phyloP scores from a whole-genome alignment of 2,797 vertebrate species.

The Erethizon dorsatum region DNA sequence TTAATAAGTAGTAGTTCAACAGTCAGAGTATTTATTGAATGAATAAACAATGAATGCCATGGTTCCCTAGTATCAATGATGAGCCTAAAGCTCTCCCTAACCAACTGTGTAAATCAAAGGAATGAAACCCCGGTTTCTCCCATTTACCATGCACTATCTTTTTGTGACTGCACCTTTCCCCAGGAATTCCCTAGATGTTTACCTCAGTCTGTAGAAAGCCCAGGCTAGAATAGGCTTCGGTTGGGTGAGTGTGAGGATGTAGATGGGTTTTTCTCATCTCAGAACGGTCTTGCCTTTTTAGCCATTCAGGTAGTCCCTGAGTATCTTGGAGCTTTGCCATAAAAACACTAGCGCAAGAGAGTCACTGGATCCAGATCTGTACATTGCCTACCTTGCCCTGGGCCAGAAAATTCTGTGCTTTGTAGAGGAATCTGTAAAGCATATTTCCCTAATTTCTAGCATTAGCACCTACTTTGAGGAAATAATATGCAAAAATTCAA shows the following conservation, averaged over 20 bases:
- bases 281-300: not conserved
- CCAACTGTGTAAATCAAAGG: not conserved
- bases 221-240: not conserved
- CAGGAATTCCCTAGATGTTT: not conserved
- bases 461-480: not conserved
- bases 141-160: not conserved
- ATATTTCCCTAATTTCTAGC: not conserved
- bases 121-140: not conserved
- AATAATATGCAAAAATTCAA: constrained; percentile 21
- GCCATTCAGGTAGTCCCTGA: not conserved
- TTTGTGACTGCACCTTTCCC: not conserved
- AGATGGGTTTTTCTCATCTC: not conserved
- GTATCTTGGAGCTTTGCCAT: not conserved
- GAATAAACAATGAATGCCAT: not conserved
- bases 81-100: not conserved
- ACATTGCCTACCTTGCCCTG: not conserved
- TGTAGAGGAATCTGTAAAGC: not conserved
- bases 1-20: not conserved
- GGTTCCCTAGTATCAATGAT: not conserved
- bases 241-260: not conserved
- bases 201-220: not conserved
- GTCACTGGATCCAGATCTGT: not conserved
- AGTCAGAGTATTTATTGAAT: not conserved
- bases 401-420: not conserved
- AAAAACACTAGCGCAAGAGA: not conserved